Evolutionary conservation across 2,113 vertebrate species (phyloP).

Genomic region (Tragelaphus strepsiceros): DNA sequence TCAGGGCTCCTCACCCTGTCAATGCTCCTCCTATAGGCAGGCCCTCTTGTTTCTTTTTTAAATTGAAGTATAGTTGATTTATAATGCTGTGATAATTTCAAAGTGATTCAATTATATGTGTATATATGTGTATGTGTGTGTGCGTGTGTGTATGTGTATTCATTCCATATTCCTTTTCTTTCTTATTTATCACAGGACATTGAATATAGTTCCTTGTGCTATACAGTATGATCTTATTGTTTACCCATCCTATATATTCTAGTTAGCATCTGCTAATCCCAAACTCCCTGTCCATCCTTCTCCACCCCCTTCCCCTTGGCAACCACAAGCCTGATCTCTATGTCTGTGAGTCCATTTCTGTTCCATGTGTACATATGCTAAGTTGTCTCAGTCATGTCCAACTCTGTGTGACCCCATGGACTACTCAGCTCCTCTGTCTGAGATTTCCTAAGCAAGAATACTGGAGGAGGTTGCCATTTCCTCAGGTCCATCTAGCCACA

Average conservation of each 20-base stretch:
- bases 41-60: background rate
- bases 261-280: background rate
- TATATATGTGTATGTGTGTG: background rate
- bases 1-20: rapidly evolving
- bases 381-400: background rate
- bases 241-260: background rate
- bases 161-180: background rate
- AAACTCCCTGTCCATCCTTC: background rate
- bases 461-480: background rate
- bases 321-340: background rate
- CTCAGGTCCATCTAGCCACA: background rate
- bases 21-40: background rate
- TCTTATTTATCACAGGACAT: background rate
- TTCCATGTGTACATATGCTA: background rate
- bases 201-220: background rate
- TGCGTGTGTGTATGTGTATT: background rate
- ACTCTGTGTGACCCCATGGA: background rate
- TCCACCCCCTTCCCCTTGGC: background rate
- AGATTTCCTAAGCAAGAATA: background rate
- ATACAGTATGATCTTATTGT: background rate
- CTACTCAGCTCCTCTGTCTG: background rate
- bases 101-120: background rate
- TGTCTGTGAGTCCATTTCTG: background rate
- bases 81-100: background rate
- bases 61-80: background rate